Evolutionary conservation across 2,888 invertebrate genomes (phyloP).

Genomic region (Sicus ferrugineus): DNA sequence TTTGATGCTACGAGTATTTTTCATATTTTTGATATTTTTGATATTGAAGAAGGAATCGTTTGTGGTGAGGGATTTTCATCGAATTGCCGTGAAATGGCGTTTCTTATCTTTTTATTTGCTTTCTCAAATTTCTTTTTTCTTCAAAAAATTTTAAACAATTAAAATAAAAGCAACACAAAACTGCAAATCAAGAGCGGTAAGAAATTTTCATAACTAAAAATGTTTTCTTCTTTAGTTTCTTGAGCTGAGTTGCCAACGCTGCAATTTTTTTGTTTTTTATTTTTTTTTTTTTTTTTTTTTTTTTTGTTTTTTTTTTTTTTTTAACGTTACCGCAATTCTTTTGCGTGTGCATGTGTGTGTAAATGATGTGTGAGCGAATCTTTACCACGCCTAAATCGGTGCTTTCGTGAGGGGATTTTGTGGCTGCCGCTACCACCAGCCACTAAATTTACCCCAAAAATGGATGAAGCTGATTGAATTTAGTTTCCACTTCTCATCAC

Average conservation of each 20-base stretch:
- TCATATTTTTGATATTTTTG: no score
- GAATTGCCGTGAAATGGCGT: no score
- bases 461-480: neutral
- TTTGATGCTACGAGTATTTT: no score
- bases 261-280: neutral
- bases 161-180: no score
- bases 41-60: no score
- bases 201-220: no score
- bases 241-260: constrained; percentile 14
- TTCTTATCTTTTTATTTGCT: no score
- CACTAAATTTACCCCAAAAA: neutral
- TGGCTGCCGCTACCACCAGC: neutral
- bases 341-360: constrained; percentile 3
- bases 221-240: no score
- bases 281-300: neutral
- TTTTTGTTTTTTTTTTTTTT: neutral
- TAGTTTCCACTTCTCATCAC: constrained; percentile 1
- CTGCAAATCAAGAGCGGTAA: no score
- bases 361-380: neutral
- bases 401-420: neutral
- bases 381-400: neutral
- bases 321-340: neutral
- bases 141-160: no score
- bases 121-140: no score
- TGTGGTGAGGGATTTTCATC: no score